phyloP scores from a whole-genome alignment of 2,888 invertebrate species.

The Plagodis dolabraria region DNA sequence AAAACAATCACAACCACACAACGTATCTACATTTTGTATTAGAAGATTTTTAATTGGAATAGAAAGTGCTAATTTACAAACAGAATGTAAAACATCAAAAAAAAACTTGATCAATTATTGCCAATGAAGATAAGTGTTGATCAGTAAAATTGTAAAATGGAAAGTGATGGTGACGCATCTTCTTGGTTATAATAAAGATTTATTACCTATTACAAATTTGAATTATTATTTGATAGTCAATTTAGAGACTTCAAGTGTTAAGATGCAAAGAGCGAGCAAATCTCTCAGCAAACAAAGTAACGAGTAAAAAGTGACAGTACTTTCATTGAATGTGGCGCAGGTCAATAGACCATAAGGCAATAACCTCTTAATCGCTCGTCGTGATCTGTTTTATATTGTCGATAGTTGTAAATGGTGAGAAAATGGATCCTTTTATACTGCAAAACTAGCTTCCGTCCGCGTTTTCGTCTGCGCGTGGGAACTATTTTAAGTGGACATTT shows the following conservation, averaged over 20 bases:
- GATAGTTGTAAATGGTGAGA: background rate
- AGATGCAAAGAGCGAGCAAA: background rate
- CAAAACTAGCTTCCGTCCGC: no score
- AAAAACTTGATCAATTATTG: slow-evolving; percentile 35
- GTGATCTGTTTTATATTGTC: background rate
- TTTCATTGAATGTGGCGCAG: slow-evolving; percentile 10
- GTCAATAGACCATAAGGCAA: slow-evolving; percentile 1
- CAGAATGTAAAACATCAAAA: slow-evolving; percentile 21
- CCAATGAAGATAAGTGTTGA: slow-evolving; percentile 25
- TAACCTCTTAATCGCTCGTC: background rate
- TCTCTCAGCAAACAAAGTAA: background rate
- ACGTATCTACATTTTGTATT: slow-evolving; percentile 31
- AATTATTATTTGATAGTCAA: slow-evolving; percentile 14
- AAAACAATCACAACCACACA: slow-evolving; percentile 49
- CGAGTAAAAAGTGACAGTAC: slow-evolving; percentile 2
- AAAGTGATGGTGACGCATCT: slow-evolving; percentile 32
- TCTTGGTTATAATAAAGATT: slow-evolving; percentile 16
- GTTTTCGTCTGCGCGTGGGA: no score
- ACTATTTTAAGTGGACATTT: no score
- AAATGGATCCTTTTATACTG: background rate
- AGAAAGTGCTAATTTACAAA: slow-evolving; percentile 45
- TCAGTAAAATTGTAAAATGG: slow-evolving; percentile 29
- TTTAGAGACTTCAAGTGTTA: background rate
- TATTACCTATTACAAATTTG: slow-evolving; percentile 17
- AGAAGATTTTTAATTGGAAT: slow-evolving; percentile 46